phyloP scores from a whole-genome alignment of 2,797 vertebrate species.

The Bradypodion ventrale region DNA sequence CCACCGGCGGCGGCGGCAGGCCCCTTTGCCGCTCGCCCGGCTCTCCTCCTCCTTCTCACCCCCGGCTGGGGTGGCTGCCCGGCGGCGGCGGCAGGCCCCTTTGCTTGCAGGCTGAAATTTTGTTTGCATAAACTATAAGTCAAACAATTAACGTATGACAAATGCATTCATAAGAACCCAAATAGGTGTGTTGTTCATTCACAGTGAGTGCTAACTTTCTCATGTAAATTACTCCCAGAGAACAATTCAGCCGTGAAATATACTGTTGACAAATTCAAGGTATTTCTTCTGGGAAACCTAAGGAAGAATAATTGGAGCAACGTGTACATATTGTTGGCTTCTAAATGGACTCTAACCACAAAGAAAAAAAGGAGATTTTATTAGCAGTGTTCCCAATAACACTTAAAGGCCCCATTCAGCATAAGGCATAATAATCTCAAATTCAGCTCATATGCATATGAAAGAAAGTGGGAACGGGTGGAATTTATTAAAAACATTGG shows the following conservation, averaged over 20 bases:
- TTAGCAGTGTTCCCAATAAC: neutral
- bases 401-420: neutral
- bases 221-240: constrained; percentile 34
- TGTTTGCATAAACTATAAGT: constrained; percentile 37
- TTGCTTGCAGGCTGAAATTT: constrained; percentile 16
- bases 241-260: constrained; percentile 27
- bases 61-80: no score
- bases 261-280: constrained; percentile 26
- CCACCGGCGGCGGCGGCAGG: no score
- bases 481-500: neutral
- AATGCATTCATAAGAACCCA: constrained; percentile 43
- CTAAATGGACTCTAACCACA: constrained; percentile 3
- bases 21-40: no score
- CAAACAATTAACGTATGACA: constrained; percentile 46
- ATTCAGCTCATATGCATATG: constrained; percentile 1
- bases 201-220: constrained; percentile 24
- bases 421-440: neutral
- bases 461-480: neutral
- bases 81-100: no score
- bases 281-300: neutral
- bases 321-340: constrained; percentile 13
- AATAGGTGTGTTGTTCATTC: constrained; percentile 8
- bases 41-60: no score
- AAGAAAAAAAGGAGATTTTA: neutral
- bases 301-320: constrained; percentile 30